Percentiles rank a stretch among this genome's conserved stretches.
phyloP scores from a whole-genome alignment of 2,797 vertebrate species.

The Alcedo atthis region DNA sequence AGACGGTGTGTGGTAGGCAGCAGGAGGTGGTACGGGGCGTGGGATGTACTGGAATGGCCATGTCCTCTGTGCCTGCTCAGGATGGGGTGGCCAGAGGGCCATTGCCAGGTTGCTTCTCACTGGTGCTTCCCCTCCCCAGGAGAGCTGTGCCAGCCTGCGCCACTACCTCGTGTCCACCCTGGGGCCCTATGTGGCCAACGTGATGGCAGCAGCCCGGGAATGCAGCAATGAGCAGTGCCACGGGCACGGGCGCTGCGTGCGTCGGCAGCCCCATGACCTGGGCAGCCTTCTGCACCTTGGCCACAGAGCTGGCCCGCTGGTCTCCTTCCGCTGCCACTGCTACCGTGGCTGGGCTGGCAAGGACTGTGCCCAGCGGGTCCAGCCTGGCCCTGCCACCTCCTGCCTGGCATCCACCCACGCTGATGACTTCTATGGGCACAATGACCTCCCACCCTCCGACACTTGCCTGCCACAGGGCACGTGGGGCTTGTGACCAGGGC shows the following conservation, averaged over 20 bases:
- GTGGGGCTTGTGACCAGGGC: background rate
- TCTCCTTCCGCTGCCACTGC: constrained; percentile 83
- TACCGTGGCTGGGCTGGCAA: constrained; percentile 82
- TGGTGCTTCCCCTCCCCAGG: constrained; percentile 61
- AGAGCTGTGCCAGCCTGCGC: constrained; percentile 81
- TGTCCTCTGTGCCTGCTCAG: rapidly evolving
- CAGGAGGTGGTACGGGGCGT: background rate
- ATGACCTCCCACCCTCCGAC: background rate
- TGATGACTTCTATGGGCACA: background rate
- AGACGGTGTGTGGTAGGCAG: rapidly evolving
- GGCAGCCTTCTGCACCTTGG: constrained; percentile 66
- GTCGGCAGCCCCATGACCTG: constrained; percentile 60
- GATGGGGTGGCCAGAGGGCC: background rate
- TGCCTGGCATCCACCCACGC: background rate
- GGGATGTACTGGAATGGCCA: rapidly evolving
- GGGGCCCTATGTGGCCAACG: constrained; percentile 81
- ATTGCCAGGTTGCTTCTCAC: rapidly evolving
- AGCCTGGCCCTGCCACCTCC: background rate
- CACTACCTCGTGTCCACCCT: constrained; percentile 80
- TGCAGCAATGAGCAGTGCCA: constrained; percentile 83
- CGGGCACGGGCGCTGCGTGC: constrained; percentile 82
- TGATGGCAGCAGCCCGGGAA: constrained; percentile 74
- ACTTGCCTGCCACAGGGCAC: background rate
- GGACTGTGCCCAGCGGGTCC: constrained; percentile 62
- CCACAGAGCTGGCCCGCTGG: rapidly evolving